These are phyloP conservation scores for Buphagus erythrorhynchus DNA, from an alignment of 2,797 vertebrate species.

Conservation along the genomic window DNA sequence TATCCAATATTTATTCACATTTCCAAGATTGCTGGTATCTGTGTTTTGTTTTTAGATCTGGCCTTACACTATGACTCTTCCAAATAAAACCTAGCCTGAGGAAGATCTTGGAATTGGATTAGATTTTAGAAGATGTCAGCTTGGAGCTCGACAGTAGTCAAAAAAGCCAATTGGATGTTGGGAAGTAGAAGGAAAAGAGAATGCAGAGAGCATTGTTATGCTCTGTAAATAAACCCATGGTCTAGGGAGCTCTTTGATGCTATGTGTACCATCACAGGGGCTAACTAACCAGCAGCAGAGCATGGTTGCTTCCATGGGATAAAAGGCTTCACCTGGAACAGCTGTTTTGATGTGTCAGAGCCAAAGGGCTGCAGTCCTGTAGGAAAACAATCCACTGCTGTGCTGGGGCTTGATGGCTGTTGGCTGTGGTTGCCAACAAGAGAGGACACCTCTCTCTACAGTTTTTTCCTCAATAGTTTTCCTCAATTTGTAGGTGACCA, in stretches of 20 bases:
- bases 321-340: not conserved
- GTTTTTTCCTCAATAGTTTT: not conserved
- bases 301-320: not conserved
- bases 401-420: not conserved
- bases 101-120: not conserved
- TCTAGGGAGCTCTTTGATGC: not conserved
- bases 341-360: not conserved
- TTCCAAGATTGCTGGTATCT: not conserved
- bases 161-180: not conserved
- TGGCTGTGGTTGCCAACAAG: not conserved
- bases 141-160: not conserved
- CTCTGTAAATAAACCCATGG: not conserved
- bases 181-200: not conserved
- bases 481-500: not conserved
- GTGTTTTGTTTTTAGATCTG: not conserved
- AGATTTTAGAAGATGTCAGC: not conserved
- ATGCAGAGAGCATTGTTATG: fast-evolving
- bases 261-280: not conserved
- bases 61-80: not conserved
- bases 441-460: not conserved
- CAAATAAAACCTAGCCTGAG: not conserved
- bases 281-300: not conserved
- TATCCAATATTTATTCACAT: not conserved
- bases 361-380: not conserved
- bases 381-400: fast-evolving